Percentiles rank a stretch among this genome's conserved stretches.
These are phyloP conservation scores for Diarsia mendica DNA, from an alignment of 2,888 invertebrate species.

Conservation along the genomic window DNA sequence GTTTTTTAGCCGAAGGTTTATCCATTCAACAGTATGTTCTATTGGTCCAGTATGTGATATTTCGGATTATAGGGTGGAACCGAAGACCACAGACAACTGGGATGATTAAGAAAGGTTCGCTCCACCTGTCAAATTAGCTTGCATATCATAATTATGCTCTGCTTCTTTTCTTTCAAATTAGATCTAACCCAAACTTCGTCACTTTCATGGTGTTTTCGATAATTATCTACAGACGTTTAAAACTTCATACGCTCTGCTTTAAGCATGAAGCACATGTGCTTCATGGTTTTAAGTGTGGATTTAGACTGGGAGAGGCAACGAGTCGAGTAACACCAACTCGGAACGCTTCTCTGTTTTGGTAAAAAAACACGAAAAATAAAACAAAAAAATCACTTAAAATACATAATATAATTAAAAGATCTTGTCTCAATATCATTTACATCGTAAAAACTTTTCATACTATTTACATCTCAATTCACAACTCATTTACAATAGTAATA, in stretches of 20 bases:
- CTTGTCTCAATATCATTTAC: conserved; percentile 85
- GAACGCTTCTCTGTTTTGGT: background rate
- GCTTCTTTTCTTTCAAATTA: background rate
- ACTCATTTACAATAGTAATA: conserved; percentile 78
- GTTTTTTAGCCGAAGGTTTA: no score
- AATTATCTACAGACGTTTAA: background rate
- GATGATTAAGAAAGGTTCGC: background rate
- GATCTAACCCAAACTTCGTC: background rate
- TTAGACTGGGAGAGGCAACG: no score
- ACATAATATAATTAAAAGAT: conserved; percentile 85
- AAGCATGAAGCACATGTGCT: no score
- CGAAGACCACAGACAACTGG: background rate
- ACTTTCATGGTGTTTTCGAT: background rate
- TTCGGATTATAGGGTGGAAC: background rate
- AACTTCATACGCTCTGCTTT: background rate
- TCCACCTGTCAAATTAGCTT: background rate
- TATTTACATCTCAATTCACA: conserved; percentile 82
- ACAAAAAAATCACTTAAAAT: conserved; percentile 74
- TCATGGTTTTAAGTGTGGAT: no score
- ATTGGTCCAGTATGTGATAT: background rate
- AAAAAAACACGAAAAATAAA: conserved; percentile 65
- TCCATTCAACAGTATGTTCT: background rate
- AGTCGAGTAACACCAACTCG: background rate
- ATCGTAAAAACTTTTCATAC: conserved; percentile 80
- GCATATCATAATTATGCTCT: background rate